Base-by-base conservation (phyloP, 2,797 vertebrate species). In the Anisognathus igniventris region DNA sequence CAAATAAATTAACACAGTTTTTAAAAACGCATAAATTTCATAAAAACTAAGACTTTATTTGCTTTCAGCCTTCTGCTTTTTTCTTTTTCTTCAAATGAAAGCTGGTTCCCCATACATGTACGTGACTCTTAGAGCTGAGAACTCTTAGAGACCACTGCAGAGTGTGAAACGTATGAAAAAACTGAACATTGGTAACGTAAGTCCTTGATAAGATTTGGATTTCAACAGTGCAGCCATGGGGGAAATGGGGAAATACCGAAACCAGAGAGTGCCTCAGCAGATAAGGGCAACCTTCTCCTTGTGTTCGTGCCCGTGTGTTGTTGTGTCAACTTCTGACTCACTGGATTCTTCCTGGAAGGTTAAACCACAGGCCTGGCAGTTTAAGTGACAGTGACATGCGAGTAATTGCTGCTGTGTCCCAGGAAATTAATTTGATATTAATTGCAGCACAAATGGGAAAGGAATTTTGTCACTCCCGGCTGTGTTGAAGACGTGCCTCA, bases 241-340 rank as follows among this genome's bases (percentile, higher is more conserved):
- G 92, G 88, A 95, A 95, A 89, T 95, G 17, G 56, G 50, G 88
- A 94, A 95, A 94, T 53, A 27, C 25, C n/a, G n/a, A 82, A 85
- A 95, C 31, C 23, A 8, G 20, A 14, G 86, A 37, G 61, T 90
- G 80, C 28, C 54, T 78, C 70, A 65, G 80, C 77, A 88, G 86
- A 76, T 94, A 94, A 95, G 86, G 24, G 45, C 64, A 71, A 1
- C 88, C 65, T 85, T 82, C 77, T 73, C 84, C 76, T 77, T 58
- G 92, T 76, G 80, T 77, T 20, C 31, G 40, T 76, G 87, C 8
- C 53, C 12, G 0, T 57, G 21, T 88, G 89, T 48, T 88, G 53
- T 47, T 67, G 74, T 87, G 64, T 93, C 88, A 57, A 10, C 74
- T 91, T 80, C 13, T 94, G 88, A 92, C 84, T 95, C 91, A 83